Percentiles rank a stretch among this genome's conserved stretches.
Evolutionary conservation across 1,140 invertebrate genomes (phyloP).

Genomic region (Nephila pilipes): DNA sequence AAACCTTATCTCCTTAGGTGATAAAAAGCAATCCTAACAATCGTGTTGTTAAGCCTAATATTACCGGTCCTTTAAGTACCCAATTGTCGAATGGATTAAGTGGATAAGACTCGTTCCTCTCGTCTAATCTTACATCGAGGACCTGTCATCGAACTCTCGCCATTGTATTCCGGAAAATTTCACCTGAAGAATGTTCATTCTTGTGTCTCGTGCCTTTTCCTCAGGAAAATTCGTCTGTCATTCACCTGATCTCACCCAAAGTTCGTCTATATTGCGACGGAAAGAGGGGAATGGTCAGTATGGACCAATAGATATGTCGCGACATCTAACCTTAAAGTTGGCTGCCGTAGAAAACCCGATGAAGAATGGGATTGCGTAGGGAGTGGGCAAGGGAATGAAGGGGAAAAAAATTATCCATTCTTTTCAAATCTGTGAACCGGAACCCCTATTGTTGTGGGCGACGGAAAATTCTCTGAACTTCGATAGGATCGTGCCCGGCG

Average conservation of each 20-base stretch:
- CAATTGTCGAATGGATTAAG: too few relatives aligned
- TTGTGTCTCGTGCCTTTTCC: too few relatives aligned
- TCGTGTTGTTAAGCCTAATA: too few relatives aligned
- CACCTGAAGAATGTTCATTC: too few relatives aligned
- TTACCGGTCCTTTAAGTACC: too few relatives aligned
- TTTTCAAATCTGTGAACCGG: slow-evolving; percentile 45
- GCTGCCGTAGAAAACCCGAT: background rate
- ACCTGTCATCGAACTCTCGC: too few relatives aligned
- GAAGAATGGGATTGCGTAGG: slow-evolving; percentile 34
- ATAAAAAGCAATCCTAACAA: too few relatives aligned
- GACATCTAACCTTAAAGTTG: slow-evolving; percentile 20
- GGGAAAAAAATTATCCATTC: slow-evolving; percentile 55
- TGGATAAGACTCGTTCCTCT: too few relatives aligned
- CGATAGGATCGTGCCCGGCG: slow-evolving; percentile 59
- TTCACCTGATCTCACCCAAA: background rate
- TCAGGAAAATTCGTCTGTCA: background rate
- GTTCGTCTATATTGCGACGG: background rate
- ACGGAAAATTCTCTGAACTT: slow-evolving; percentile 56
- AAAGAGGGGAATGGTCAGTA: slow-evolving; percentile 19
- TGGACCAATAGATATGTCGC: background rate
- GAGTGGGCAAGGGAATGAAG: background rate
- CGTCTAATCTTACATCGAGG: too few relatives aligned
- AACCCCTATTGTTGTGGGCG: slow-evolving; percentile 64
- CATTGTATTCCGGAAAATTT: too few relatives aligned
- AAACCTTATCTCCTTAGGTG: too few relatives aligned